Evolutionary conservation across 1,140 invertebrate species (phyloP), one percentile per base, ranked within the genome.

Genomic region (Cyphomyrmex costatus): DNA sequence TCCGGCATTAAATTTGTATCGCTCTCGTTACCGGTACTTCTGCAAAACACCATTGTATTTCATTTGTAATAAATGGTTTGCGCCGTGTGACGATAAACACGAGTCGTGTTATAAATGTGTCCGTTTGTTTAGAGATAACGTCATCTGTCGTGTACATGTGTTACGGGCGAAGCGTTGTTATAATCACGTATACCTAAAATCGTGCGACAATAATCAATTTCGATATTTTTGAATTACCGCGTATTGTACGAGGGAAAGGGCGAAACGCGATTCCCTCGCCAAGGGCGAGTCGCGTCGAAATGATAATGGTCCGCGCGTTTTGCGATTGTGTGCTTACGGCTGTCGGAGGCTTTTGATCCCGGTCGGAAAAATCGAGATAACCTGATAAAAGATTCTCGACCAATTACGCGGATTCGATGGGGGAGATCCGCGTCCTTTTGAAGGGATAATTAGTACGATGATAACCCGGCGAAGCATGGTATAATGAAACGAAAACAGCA

Each of bases 401-500:
- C 84, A 86, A 85, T 85, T 85, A 86, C 51, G 46, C 46, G 60
- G 30, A 85, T 66, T 85, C 71, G 53, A 56, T 33, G 14, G 24
- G 24, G 78, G 27, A 24, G 21, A 65, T 36, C 14, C 16, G 66
- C 74, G 85, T 66, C 73, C 82, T 66, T 91, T 90, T 90, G 88
- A 85, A 85, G 30, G 84, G 88, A 90, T 93, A 93, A 93, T 94
- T 94, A 92, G 91, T 78, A 80, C 86, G 88, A 91, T 92, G 89
- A 93, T 93, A 92, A 92, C 91, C 82, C 91, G 68, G 84, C 66
- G 86, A 86, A 91, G 86, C 61, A 84, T 63, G 76, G 33, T 66
- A 93, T 94, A 94, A 95, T 95, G 93, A 94, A 94, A 95, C 88
- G 93, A 94, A 94, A 94, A 94, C 93, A 76, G 65, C 79, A 66